Evolutionary conservation across 2,888 invertebrate species (phyloP), one percentile per base, ranked within the genome.

Genomic region (Andricus quercusramuli): DNA sequence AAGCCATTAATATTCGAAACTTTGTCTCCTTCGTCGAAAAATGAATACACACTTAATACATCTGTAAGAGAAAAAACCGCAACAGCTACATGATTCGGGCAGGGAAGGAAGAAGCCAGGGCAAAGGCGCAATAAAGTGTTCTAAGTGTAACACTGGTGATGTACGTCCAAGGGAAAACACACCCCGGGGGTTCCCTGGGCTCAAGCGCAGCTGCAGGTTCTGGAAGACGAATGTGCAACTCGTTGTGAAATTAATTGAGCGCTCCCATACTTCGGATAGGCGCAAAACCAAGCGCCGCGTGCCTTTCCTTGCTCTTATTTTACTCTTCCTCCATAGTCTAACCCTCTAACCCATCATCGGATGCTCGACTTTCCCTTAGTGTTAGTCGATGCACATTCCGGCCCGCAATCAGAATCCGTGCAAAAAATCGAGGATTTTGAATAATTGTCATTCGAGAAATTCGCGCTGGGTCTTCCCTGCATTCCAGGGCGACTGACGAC

Each of bases 121-220:
- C 37, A 37, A 37, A 37, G 80, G 83, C 77, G 83, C 84, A 79
- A 84, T 84, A 81, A 84, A 84, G 80, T 22, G 81, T 79, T 84
- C 84, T 79, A 81, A 84, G 80, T 83, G 84, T 83, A 84, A 84
- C 84, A 79, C 82, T 70, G 79, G 82, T 84, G 82, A 84, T 83
- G 82, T 81, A 83, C 81, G 83, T 67, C 79, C 64, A 77, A 82
- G 83, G 78, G 82, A 84, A 84, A 84, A 82, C 80, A 83, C 84
- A 83, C 84, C 81, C 84, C 81, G 79, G 82, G 82, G 84, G 82
- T 82, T 80, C 74, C 66, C 68, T 22, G 64, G 77, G 66, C 76
- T 79, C 76, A 77, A 78, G 65, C 79, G 64, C 84, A 83, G 85
- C 83, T 83, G 83, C 83, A 83, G 74, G 77, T 78, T 77, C 78